Conservation (phyloP, 2,113 vertebrate species). For the Hippocampus zosterae region DNA sequence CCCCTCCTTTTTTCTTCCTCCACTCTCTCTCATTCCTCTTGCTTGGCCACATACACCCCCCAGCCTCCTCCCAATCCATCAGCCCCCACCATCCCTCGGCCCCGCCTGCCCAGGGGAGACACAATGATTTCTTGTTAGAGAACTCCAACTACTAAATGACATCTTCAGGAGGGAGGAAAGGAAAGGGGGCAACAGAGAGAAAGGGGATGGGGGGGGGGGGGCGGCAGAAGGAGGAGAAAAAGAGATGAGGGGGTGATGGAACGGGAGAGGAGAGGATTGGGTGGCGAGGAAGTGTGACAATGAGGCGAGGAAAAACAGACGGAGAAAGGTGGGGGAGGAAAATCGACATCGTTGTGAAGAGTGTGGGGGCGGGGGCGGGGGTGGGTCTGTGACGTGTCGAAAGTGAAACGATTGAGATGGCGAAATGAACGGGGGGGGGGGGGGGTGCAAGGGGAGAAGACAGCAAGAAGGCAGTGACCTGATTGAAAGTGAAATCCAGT, state of each 20-base stretch:
- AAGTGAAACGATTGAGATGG: conserved; percentile 59
- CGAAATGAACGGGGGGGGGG: conserved; percentile 39
- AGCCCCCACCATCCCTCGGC: conserved; percentile 18
- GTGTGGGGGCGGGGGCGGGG: conserved; percentile 12
- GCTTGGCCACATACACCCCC: conserved; percentile 39
- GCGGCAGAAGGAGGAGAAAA: conserved; percentile 29
- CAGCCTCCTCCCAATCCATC: conserved; percentile 49
- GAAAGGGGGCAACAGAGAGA: conserved; percentile 7
- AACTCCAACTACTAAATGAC: conserved; percentile 74
- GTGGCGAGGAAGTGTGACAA: conserved; percentile 48
- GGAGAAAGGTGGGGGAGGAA: conserved; percentile 45
- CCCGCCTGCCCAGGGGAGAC: conserved; percentile 61
- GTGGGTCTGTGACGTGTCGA: conserved; percentile 44
- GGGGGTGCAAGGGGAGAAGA: conserved; percentile 19
- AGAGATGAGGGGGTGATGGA: conserved; percentile 42
- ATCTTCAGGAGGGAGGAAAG: conserved; percentile 54
- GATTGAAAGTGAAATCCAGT: conserved; percentile 80
- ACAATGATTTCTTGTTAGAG: conserved; percentile 79
- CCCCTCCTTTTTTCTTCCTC: conserved; percentile 47
- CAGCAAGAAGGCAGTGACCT: conserved; percentile 70
- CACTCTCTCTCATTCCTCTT: conserved; percentile 26
- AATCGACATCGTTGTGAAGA: conserved; percentile 28
- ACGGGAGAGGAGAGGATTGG: conserved; percentile 51
- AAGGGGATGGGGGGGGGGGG: conserved; percentile 23
- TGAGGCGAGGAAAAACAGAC: conserved; percentile 41